Evolutionary conservation across 2,113 vertebrate species (phyloP), one percentile per base, ranked within the genome.

Genomic region (Syngnathus floridae): DNA sequence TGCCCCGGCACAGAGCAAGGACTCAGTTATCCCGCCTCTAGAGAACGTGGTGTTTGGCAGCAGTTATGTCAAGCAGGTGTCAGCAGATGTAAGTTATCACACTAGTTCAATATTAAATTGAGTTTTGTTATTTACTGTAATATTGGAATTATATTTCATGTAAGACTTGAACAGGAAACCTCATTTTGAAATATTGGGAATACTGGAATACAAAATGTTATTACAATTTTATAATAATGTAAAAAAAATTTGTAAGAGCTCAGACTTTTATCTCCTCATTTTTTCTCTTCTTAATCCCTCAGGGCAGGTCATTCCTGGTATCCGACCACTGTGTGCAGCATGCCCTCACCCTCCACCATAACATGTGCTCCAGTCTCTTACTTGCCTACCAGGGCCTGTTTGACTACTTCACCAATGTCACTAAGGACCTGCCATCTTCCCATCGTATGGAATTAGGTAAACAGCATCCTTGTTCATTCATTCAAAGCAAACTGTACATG

Each of bases 21-120:
- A 99, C 83, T 96, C 94, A 7, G 78, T 93, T 80, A 93, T 99
- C 86, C 97, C 95, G 63, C 86, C 93, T 65, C 90, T 99, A 78
- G 96, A 99, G 90, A 94, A 89, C 16, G 95, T 99, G 78, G 95
- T 99, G 84, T 99, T 98, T 74, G 95, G 97, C 82, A 92, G 88
- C 89, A 93, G 82, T 88, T 97, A 97, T 75, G 92, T 94, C 73
- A 98, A 95, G 79, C 95, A 99, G 82, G 88, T 96, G 64, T 97
- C 95, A 51, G 83, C 93, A 82, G 97, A 98, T 62, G 97, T 99
- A 95, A 95, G 95, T 71, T n/a, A 3, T 21, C 2, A 8, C 19
- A 5, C 3, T 59, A 13, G 7, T 59, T 37, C 38, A 59, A 17
- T 17, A 59, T 6, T 37, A 19, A 35, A 31, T 58, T 58, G 36